Conservation (phyloP, 2,888 invertebrate genomes). For the Marasmarcha lunaedactyla region DNA sequence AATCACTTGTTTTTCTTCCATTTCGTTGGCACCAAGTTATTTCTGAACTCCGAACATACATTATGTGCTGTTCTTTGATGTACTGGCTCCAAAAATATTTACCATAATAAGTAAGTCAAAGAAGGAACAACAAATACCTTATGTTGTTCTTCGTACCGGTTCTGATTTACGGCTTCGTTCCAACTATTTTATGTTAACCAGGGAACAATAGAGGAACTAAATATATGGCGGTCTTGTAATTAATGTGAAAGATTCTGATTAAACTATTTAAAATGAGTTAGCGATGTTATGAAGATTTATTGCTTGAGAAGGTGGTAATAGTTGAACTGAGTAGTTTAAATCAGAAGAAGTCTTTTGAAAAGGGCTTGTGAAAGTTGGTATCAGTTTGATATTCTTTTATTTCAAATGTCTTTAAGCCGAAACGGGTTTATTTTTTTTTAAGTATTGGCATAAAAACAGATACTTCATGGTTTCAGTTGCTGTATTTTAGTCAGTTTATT, state of each 20-base stretch:
- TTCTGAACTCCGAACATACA: conserved; percentile 31
- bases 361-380: too few species aligned
- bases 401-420: too few species aligned
- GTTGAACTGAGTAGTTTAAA: too few species aligned
- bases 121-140: not conserved
- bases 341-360: too few species aligned
- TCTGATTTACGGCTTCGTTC: conserved; percentile 34
- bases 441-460: too few species aligned
- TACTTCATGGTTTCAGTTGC: too few species aligned
- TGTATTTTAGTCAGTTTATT: too few species aligned
- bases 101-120: not conserved
- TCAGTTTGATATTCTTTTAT: too few species aligned
- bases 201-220: conserved; percentile 29
- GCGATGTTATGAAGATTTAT: not conserved
- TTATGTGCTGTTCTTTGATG: conserved; percentile 34
- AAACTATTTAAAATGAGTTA: not conserved
- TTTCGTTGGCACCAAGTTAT: conserved; percentile 29
- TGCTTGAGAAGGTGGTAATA: too few species aligned
- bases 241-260: conserved; percentile 30
- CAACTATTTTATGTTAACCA: conserved; percentile 32
- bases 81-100: conserved; percentile 6
- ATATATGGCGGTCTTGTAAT: conserved; percentile 37
- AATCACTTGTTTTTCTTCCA: conserved; percentile 29
- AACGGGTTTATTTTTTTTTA: too few species aligned
- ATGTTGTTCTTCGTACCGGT: not conserved